These are phyloP conservation scores for Anoura caudifer DNA, from an alignment of 2,113 vertebrate genomes.

Conservation along the genomic window DNA sequence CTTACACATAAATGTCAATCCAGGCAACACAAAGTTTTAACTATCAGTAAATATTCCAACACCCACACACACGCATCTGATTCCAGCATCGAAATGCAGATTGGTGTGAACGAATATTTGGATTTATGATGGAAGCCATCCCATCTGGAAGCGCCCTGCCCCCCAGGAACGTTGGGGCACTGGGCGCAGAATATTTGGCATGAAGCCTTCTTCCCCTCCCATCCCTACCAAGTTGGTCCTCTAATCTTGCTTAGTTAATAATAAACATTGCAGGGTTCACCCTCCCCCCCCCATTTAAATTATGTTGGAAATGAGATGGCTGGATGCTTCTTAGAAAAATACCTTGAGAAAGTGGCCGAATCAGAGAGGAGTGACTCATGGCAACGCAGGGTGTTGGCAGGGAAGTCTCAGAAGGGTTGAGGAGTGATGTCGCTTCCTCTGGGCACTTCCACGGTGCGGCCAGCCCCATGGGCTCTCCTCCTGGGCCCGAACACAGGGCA, in stretches of 20 bases:
- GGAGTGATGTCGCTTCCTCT: not conserved
- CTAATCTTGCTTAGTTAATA: constrained; percentile 43
- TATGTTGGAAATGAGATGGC: constrained; percentile 36
- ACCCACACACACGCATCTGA: constrained; percentile 45
- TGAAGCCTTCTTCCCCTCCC: not conserved
- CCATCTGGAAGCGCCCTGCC: not conserved
- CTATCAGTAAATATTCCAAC: constrained; percentile 71
- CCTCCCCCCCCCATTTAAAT: not conserved
- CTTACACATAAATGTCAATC: constrained; percentile 55
- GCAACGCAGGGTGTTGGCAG: not conserved
- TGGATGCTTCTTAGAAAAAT: constrained; percentile 40
- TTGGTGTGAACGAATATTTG: not conserved
- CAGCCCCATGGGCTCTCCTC: not conserved
- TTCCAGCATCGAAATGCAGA: constrained; percentile 66
- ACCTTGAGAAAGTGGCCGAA: constrained; percentile 36
- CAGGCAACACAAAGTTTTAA: constrained; percentile 66
- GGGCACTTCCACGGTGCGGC: not conserved
- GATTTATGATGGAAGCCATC: constrained; percentile 57
- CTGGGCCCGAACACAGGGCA: not conserved
- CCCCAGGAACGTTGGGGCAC: not conserved
- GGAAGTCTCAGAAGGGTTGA: not conserved
- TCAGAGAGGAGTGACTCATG: constrained; percentile 55
- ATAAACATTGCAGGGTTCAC: not conserved
- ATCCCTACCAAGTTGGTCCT: constrained; percentile 35
- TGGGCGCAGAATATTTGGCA: not conserved